Base-by-base conservation (phyloP, 2,113 vertebrate genomes). In the Spilogale gracilis region DNA sequence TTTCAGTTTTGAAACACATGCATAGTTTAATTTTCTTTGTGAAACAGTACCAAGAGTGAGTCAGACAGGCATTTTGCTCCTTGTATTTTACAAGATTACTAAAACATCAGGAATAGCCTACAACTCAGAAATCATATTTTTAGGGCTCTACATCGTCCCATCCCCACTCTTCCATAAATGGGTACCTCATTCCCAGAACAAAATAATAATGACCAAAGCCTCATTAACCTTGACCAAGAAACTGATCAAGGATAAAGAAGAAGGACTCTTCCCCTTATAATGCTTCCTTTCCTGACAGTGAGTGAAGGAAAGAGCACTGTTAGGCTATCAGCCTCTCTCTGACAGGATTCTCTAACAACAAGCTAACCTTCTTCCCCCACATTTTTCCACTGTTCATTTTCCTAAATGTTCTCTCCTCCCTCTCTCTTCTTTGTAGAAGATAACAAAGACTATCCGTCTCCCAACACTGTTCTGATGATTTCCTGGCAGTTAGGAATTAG, bases 401-500 rank as follows among this genome's bases (percentile, higher is more conserved):
- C 92, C 95, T 96, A 98, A 98, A 97, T 76, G 87, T 92, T 98
- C 96, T 52, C 32, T 95, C 92, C 56, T 97, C 13, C 13, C 67
- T 30, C 96, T 98, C 76, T 96, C 85, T 97, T 89, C 81, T 88
- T 95, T 98, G 96, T 92, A 94, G 95, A 91, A 98, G 97, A 97
- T 83, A 98, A 94, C 58, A 98, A 90, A 89, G 97, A n/a, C 96
- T 98, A 98, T 98, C 97, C 96, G 89, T 98, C 92, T 98, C 76
- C 88, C 95, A 58, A 96, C 61, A 60, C 38, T 21, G 9, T 94
- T 91, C 91, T 98, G 95, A 97, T 97, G 94, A 93, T 98, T 98
- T 98, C 97, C 86, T 96, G 94, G 93, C 83, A 98, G 97, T 98
- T 95, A 97, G 92, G 97, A 98, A 98, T 97, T 98, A 98, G 93